Base-by-base conservation (phyloP, 1,140 invertebrate genomes). In the Anoplolepis gracilipes region DNA sequence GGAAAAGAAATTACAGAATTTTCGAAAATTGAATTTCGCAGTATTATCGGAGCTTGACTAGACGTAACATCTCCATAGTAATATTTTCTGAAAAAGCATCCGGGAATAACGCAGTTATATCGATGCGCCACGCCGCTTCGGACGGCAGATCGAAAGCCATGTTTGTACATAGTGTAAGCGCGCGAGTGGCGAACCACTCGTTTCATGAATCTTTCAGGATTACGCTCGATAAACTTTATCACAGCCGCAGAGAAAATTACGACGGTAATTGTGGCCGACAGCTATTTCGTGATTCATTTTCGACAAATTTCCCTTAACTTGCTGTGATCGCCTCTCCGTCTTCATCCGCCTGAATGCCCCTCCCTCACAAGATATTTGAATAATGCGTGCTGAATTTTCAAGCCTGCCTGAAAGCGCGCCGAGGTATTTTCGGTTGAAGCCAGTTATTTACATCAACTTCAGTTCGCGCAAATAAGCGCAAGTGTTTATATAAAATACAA, bases 191-290 rank as follows among this genome's bases (percentile, higher is more conserved):
- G 77, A 86, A 85, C 81, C 19, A 82, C 77, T 73, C 78, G 57
- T 89, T 49, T 89, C 89, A 86, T 87, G 87, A 90, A 87, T 76
- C 72, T 78, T 87, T 88, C 85, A 88, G 61, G 53, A 75, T 85
- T 75, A 87, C 85, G 82, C 85, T 88, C 87, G 82, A 89, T 90
- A 89, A 90, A 90, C 69, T 89, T 90, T 59, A 89, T 87, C 84
- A 84, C 67, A 70, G 49, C 65, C 85, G 46, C 69, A 46, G 61
- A 10, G 85, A 46, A 73, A 89, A 88, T 90, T 89, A 76, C 84
- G 46, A 88, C 39, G 72, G 75, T 77, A 81, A 70, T 39, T 55
- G 73, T 36, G 69, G 65, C 82, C 67, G 78, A 81, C 75, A 87
- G 75, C 85, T 76, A 88, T 88, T 88, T 88, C 75, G 75, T 84